Evolutionary conservation across 2,113 vertebrate genomes (phyloP).

Genomic region (Cyphomyrus discorhynchus): DNA sequence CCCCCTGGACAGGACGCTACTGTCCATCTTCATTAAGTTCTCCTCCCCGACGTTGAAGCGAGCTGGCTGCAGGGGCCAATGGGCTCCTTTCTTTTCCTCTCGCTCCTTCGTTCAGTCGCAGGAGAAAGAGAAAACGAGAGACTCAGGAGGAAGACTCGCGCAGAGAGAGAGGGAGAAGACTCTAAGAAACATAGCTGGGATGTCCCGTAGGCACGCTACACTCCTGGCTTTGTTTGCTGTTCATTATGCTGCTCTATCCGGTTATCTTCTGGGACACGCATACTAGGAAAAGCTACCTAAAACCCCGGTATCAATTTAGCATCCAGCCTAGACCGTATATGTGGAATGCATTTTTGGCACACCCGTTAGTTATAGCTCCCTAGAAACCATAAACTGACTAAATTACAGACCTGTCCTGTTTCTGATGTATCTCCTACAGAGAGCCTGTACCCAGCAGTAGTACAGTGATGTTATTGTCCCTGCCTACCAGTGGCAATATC

Average conservation of each 20-base stretch:
- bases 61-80: not conserved
- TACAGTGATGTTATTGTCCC: not conserved
- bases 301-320: not conserved
- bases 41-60: not conserved
- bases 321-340: not conserved
- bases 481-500: not conserved
- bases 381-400: not conserved
- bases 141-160: not conserved
- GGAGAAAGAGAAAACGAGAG: not conserved
- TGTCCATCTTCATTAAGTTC: constrained; percentile 1
- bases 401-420: not conserved
- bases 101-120: not conserved
- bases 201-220: not conserved
- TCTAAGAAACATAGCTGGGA: not conserved
- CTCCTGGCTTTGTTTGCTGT: not conserved
- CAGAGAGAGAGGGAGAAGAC: not conserved
- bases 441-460: not conserved
- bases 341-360: not conserved
- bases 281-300: not conserved
- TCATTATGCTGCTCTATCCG: not conserved
- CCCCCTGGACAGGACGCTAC: not conserved
- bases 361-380: not conserved
- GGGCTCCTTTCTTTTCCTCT: not conserved
- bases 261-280: not conserved
- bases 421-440: not conserved